Evolutionary conservation across 2,113 vertebrate species (phyloP), one percentile per base, ranked within the genome.

Genomic region (Sapayoa aenigma): DNA sequence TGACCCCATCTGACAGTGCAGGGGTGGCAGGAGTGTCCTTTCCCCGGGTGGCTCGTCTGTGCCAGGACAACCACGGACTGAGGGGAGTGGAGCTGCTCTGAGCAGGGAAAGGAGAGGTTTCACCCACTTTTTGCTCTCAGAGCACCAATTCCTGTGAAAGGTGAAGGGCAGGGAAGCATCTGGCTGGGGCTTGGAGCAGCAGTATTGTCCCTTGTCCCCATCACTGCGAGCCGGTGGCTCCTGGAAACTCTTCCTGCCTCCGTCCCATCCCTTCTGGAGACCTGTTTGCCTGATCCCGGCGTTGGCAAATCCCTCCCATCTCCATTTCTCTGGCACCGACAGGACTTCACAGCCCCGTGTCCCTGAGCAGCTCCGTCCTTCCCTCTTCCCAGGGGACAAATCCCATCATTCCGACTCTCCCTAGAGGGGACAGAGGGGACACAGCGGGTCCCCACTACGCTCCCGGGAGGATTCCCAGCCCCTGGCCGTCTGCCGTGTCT

Each of bases 121-220:
- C 22, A 33, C 58, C 41, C 33, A 1, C 5, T 59, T 49, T 27
- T 46, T 19, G 46, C 46, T 41, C 37, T 55, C 74, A 9, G 67
- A 2, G 1, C 47, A 6, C 41, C 33, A 21, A 0, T 14, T 44
- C 55, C 85, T 22, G 58, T 56, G 76, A 52, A 33, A 35, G 62
- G 25, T 2, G 31, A 37, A 39, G 0, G 16, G n/a, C 19, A 3
- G 56, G 67, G 77, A 76, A 52, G 10, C 1, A 0, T 6, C 56
- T 3, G 65, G 44, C 60, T 3, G 23, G 39, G 71, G 76, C 56
- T 74, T 3, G 87, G 76, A 71, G 55, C 50, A 8, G 1, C 42
- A 0, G 4, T 4, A 1, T 50, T 77, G 84, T 67, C 87, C 63
- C 73, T 82, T 35, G 50, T 78, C 79, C 37, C 91, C 42, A 0